phyloP scores from a whole-genome alignment of 2,113 vertebrate species.

The Tapirus terrestris region DNA sequence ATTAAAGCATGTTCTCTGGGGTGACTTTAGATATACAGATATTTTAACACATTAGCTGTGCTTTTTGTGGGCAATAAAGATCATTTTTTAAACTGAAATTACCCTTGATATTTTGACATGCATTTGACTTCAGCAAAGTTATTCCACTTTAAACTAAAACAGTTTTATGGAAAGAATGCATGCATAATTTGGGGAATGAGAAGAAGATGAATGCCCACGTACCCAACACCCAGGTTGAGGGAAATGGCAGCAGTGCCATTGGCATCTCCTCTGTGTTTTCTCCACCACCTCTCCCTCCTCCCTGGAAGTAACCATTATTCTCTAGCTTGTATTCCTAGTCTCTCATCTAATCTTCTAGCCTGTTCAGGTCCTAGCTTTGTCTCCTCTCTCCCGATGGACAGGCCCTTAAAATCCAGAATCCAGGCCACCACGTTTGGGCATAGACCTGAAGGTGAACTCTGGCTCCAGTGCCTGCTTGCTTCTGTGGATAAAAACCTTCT shows the following conservation, averaged over 20 bases:
- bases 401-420: background rate
- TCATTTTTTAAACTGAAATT: slow-evolving; percentile 23
- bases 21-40: background rate
- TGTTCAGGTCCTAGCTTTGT: background rate
- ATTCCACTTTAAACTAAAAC: background rate
- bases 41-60: background rate
- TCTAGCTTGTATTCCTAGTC: background rate
- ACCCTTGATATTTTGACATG: slow-evolving; percentile 56
- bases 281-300: background rate
- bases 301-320: no score
- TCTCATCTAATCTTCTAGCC: background rate
- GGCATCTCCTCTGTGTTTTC: background rate
- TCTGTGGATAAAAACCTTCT: background rate
- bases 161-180: background rate
- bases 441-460: background rate
- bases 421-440: background rate
- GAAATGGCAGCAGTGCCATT: fast-evolving
- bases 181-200: background rate
- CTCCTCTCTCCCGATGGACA: background rate
- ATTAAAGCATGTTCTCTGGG: background rate
- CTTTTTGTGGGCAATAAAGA: background rate
- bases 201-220: background rate
- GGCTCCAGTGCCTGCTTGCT: background rate
- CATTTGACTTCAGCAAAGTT: slow-evolving; percentile 57
- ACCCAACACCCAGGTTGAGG: no score